Evolutionary conservation across 2,113 vertebrate species (phyloP), one percentile per base, ranked within the genome.

Genomic region (Semicossyphus pulcher): DNA sequence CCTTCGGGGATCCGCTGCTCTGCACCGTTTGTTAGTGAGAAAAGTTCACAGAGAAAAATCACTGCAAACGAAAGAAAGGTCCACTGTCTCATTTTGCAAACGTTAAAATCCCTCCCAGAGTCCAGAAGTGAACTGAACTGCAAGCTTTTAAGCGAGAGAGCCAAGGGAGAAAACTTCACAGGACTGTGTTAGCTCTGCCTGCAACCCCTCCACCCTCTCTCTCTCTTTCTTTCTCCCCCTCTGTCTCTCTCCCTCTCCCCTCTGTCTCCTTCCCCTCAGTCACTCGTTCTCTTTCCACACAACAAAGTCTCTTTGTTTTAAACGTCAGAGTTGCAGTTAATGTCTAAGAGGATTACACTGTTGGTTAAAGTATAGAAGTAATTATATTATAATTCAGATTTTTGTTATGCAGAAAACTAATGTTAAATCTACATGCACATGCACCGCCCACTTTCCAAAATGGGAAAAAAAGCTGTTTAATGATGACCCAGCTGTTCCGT

Each of bases 1-100:
- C 94, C 93, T 73, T 91, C 80, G 4, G 85, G 77, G 42, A 84
- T 23, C 10, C 48, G 75, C 73, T 72, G 53, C 45, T 86, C 66
- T 4, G 88, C 84, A 2, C 90, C 76, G 59, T 7, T 29, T 1
- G 58, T 26, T 39, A 61, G 42, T 1, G 44, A 10, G 37, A 78
- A 52, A 8, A 76, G 52, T 1, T 23, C 25, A 4, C 66, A 56
- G 3, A 81, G 1, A 1, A 51, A 52, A 28, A 81, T 0, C 16
- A 42, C 72, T 0, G 69, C 5, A 7, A 86, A 56, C 28, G 76
- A 14, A 0, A 72, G 20, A 3, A 78, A 25, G 3, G 14, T 15
- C 4, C 8, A 14, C 5, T 34, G 53, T 39, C 23, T 75, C 92
- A 92, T 91, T 36, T 77, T 36, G 7, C 7, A 1, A 5, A 9